Conservation (phyloP, 2,113 vertebrate genomes). For the Promerops cafer region DNA sequence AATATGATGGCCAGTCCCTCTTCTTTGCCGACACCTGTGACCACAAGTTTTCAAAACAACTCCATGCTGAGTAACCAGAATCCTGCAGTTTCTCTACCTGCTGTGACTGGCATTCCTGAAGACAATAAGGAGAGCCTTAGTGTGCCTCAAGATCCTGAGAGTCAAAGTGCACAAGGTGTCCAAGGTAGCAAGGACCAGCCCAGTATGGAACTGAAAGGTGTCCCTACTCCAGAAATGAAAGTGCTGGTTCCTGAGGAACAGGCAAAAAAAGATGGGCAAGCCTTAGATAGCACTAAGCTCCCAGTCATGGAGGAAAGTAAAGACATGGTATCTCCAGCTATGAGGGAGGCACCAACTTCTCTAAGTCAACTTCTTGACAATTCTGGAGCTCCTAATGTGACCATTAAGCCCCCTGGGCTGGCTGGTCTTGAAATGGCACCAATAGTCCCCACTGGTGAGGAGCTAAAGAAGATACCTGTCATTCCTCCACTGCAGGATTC, state of each 20-base stretch:
- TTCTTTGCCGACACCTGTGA: constrained; percentile 73
- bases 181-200: constrained; percentile 79
- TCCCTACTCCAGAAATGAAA: constrained; percentile 79
- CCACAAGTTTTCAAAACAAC: constrained; percentile 73
- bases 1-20: constrained; percentile 78
- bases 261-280: constrained; percentile 68
- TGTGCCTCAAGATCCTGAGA: constrained; percentile 71
- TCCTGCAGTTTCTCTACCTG: constrained; percentile 62
- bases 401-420: constrained; percentile 75
- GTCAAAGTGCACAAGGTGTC: constrained; percentile 65
- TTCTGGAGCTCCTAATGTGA: constrained; percentile 76
- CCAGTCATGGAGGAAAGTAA: constrained; percentile 74
- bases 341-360: constrained; percentile 87
- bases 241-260: constrained; percentile 74
- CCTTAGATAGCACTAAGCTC: constrained; percentile 64
- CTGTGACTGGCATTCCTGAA: constrained; percentile 61
- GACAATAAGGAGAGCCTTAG: constrained; percentile 80
- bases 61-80: constrained; percentile 73
- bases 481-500: constrained; percentile 69
- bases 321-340: constrained; percentile 72
- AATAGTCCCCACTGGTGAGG: constrained; percentile 58
- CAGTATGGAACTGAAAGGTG: constrained; percentile 73
- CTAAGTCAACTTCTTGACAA: constrained; percentile 94
- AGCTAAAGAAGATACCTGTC: constrained; percentile 70
- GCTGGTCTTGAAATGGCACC: constrained; percentile 63